Conservation (phyloP, 2,113 vertebrate species). For the Rhinopomastus cyanomelas region DNA sequence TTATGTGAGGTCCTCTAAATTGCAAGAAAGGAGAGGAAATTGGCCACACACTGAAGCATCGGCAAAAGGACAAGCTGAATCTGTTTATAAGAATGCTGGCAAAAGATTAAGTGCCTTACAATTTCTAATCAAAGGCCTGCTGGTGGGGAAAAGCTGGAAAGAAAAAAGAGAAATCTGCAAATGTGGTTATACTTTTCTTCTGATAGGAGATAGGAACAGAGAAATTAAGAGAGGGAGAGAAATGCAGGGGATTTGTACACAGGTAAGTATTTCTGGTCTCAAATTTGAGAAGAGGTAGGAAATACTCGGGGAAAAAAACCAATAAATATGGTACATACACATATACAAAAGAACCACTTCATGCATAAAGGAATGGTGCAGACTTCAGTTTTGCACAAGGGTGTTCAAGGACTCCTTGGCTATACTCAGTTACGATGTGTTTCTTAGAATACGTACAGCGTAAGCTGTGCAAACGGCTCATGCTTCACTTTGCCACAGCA, state of each 20-base stretch:
- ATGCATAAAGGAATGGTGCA: background rate
- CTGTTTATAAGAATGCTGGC: conserved; percentile 46
- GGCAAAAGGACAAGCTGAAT: conserved; percentile 38
- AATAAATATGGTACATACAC: background rate
- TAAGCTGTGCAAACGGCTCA: background rate
- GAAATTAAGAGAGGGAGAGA: background rate
- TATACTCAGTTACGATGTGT: background rate
- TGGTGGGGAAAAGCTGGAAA: conserved; percentile 24
- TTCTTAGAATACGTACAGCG: background rate
- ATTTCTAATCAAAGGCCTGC: conserved; percentile 55
- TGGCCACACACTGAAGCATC: conserved; percentile 30
- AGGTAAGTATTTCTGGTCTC: background rate
- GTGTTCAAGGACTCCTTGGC: background rate
- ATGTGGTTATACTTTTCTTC: conserved; percentile 39
- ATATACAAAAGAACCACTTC: background rate
- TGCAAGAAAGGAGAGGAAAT: conserved; percentile 47
- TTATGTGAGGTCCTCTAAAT: conserved; percentile 44
- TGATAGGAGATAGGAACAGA: background rate
- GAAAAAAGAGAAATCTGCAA: conserved; percentile 37
- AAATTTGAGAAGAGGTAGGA: background rate
- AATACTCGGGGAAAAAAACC: background rate
- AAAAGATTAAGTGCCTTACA: conserved; percentile 55
- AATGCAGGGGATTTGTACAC: background rate
- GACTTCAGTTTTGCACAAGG: background rate
- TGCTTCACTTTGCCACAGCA: background rate